phyloP scores from a whole-genome alignment of 2,888 invertebrate genomes.

The Syrphus vitripennis region DNA sequence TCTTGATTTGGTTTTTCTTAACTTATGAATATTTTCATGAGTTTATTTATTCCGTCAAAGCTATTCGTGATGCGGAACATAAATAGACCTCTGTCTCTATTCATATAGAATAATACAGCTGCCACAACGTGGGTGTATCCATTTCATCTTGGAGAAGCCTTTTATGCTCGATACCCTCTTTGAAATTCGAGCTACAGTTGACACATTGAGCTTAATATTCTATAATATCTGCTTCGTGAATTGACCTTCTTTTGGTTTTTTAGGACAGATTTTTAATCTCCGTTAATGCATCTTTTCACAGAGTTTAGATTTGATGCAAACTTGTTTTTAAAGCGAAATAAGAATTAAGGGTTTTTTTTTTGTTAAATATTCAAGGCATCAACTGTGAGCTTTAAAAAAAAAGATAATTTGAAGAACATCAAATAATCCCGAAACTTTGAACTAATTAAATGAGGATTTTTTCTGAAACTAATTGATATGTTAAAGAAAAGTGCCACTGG shows the following conservation, averaged over 20 bases:
- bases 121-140: neutral
- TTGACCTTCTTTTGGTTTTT: neutral
- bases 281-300: neutral
- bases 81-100: neutral
- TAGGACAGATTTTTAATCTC: neutral
- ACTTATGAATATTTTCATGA: neutral
- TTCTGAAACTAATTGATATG: no score
- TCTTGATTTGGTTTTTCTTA: neutral
- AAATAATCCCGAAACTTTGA: no score
- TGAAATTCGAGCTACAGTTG: neutral
- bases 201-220: neutral
- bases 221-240: neutral
- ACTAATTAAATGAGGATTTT: no score
- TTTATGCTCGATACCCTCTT: constrained; percentile 1
- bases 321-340: neutral
- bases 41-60: neutral
- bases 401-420: no score
- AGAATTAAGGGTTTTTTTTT: neutral
- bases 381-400: neutral
- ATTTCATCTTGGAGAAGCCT: neutral
- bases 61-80: neutral
- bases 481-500: no score
- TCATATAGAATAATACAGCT: neutral
- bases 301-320: neutral
- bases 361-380: neutral